Evolutionary conservation across 2,797 vertebrate species (phyloP).

Genomic region (Catharus ustulatus): DNA sequence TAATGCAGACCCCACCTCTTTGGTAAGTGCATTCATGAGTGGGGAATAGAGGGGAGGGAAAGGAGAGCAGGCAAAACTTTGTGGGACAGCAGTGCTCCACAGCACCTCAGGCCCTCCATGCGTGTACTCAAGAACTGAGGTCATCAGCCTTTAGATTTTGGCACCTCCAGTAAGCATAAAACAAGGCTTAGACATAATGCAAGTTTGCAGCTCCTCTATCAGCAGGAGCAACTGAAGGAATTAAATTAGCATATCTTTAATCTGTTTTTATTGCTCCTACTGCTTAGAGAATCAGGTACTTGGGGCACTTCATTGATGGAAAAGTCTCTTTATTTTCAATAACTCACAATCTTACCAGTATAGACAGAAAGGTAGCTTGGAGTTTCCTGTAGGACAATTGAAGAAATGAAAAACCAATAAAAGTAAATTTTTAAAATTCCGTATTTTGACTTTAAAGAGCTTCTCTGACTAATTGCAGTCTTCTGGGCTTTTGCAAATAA

Average conservation of each 20-base stretch:
- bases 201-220: not conserved
- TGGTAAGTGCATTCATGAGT: not conserved
- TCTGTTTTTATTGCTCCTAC: not conserved
- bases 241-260: not conserved
- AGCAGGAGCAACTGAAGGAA: not conserved
- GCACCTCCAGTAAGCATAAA: not conserved
- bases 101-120: not conserved
- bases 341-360: not conserved
- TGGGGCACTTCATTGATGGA: not conserved
- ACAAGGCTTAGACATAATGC: not conserved
- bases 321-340: not conserved
- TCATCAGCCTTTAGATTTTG: not conserved
- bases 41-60: not conserved
- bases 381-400: not conserved
- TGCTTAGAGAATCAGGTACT: not conserved
- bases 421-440: not conserved
- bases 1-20: rapidly evolving
- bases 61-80: not conserved
- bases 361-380: not conserved
- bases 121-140: not conserved
- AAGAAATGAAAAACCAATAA: not conserved
- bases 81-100: not conserved
- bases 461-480: not conserved
- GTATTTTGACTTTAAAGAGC: not conserved
- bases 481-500: not conserved